Conservation (phyloP, 1,140 invertebrate species). For the Dendrolimus punctatus region DNA sequence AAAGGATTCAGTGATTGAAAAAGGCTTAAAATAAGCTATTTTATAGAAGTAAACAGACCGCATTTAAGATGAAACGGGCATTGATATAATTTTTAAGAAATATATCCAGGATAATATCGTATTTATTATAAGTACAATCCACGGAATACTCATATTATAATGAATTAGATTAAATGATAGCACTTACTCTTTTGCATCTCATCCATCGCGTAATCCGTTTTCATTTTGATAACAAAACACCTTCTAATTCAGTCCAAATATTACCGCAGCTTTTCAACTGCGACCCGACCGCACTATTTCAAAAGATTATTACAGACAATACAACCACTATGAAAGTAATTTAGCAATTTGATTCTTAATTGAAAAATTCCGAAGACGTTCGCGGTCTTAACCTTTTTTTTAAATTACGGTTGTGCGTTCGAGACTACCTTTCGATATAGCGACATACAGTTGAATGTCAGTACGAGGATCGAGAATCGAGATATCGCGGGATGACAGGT, state of each 20-base stretch:
- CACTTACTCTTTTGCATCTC: conserved; percentile 67
- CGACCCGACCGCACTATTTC: conserved; percentile 35
- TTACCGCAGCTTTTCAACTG: conserved; percentile 17
- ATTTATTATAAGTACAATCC: not conserved
- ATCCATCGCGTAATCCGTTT: conserved; percentile 69
- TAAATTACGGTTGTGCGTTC: conserved; percentile 21
- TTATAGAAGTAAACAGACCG: too few species aligned
- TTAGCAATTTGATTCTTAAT: conserved; percentile 39
- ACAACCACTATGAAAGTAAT: conserved; percentile 29
- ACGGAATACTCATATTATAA: not conserved
- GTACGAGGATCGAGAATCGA: conserved; percentile 6
- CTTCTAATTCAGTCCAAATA: conserved; percentile 20
- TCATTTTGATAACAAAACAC: conserved; percentile 48
- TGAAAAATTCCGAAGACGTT: conserved; percentile 36
- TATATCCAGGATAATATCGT: too few species aligned
- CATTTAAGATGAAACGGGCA: too few species aligned
- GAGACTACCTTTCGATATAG: conserved; percentile 50
- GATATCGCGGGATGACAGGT: conserved; percentile 41
- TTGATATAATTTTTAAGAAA: too few species aligned
- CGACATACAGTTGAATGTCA: conserved; percentile 46
- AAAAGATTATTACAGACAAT: conserved; percentile 21
- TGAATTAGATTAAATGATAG: conserved; percentile 3
- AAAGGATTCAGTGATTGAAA: too few species aligned
- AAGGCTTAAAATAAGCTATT: too few species aligned
- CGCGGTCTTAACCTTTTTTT: conserved; percentile 6